These are phyloP conservation scores for Sebastes umbrosus DNA, from an alignment of 2,797 vertebrate species.

Conservation along the genomic window DNA sequence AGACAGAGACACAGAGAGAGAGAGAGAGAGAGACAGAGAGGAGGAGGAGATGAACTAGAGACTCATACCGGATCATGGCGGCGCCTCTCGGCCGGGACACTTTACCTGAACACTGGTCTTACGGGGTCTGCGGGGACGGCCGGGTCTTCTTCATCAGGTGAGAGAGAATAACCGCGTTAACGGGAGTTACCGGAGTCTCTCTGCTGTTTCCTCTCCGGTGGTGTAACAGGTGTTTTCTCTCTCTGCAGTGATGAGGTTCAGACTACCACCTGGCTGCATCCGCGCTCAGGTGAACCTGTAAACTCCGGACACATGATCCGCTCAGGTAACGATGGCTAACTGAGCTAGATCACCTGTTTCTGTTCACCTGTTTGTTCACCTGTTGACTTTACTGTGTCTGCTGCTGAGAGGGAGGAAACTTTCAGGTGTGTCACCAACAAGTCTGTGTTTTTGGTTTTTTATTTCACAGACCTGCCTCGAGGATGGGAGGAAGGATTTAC, in stretches of 20 bases:
- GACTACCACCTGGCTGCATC: slow-evolving; percentile 91
- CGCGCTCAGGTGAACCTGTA: slow-evolving; percentile 89
- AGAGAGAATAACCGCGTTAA: slow-evolving; percentile 53
- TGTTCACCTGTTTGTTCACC: no score
- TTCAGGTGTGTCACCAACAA: slow-evolving; percentile 23
- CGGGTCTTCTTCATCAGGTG: slow-evolving; percentile 95
- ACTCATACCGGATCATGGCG: slow-evolving; percentile 87
- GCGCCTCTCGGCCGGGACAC: slow-evolving; percentile 87
- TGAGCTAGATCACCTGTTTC: not conserved
- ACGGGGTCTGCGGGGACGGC: slow-evolving; percentile 91
- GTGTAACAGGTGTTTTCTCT: slow-evolving; percentile 77
- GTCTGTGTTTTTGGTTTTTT: not conserved
- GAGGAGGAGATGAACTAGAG: slow-evolving; percentile 66
- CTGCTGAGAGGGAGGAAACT: slow-evolving; percentile 30
- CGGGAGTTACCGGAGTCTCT: slow-evolving; percentile 29
- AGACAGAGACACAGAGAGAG: no score
- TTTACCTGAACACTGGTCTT: slow-evolving; percentile 91
- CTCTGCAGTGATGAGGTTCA: slow-evolving; percentile 84
- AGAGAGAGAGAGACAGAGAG: no score
- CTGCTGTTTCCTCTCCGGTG: slow-evolving; percentile 26
- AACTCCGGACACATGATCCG: slow-evolving; percentile 97
- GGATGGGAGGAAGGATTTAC: slow-evolving; percentile 97
- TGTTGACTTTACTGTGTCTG: slow-evolving; percentile 12
- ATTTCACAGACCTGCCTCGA: slow-evolving; percentile 87
- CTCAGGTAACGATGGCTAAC: slow-evolving; percentile 82